Conservation (phyloP, 2,797 vertebrate genomes). For the Sus cebifrons region DNA sequence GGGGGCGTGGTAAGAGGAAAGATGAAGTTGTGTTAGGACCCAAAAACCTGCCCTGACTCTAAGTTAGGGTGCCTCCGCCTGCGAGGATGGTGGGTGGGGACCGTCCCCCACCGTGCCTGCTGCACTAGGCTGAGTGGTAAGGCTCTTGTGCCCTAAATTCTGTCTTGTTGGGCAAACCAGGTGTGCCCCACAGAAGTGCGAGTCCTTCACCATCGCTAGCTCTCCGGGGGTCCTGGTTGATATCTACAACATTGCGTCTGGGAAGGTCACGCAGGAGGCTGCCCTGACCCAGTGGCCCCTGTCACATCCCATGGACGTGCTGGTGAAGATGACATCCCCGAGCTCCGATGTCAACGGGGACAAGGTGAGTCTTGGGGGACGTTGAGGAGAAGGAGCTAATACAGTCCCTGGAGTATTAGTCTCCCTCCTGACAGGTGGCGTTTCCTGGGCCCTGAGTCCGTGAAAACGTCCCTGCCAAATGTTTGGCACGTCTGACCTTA, state of each 20-base stretch:
- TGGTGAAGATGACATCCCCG: slow-evolving; percentile 42
- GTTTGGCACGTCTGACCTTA: accelerated
- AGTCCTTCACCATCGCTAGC: slow-evolving; percentile 23
- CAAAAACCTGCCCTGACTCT: neutral
- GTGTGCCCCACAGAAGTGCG: neutral
- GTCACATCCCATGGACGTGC: accelerated
- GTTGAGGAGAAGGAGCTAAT: neutral
- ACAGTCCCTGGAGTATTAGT: accelerated
- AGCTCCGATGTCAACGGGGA: neutral
- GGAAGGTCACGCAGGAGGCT: accelerated
- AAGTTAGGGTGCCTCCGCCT: neutral
- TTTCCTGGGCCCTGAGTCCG: accelerated
- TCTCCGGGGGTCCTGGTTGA: neutral
- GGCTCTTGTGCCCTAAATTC: neutral
- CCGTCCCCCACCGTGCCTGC: neutral
- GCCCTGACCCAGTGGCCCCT: neutral
- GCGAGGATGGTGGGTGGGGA: neutral
- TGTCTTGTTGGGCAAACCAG: neutral
- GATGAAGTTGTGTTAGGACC: neutral
- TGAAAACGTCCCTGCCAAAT: accelerated
- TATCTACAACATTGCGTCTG: accelerated
- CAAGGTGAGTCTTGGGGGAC: slow-evolving; percentile 52
- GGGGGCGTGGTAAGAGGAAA: neutral
- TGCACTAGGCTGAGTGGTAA: accelerated
- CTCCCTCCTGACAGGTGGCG: neutral